Base-by-base conservation (phyloP, 1,140 invertebrate species). In the Dinothrombium tinctorium region DNA sequence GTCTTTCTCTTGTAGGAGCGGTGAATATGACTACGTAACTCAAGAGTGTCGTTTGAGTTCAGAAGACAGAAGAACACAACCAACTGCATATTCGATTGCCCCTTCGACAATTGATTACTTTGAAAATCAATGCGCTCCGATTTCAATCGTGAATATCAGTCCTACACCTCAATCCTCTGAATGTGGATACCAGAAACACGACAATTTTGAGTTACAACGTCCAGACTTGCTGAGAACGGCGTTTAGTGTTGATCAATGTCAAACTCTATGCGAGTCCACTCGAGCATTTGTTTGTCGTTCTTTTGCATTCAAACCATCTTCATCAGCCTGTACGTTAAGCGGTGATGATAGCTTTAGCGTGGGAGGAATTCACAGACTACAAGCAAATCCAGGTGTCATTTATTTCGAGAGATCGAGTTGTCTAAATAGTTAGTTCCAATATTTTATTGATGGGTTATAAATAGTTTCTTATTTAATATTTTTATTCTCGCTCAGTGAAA, bases 341-440 rank as follows among this genome's bases (percentile, higher is more conserved):
- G 44, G 45, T 2, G 52, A 53, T 31, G 51, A 53, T 33, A 45
- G 48, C 3, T 32, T 38, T 6, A 45, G 40, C 24, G 33, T 46
- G 3, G 31, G 36, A 4, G 51, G 52, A 22, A 25, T 38, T 15
- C 39, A 58, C 31, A 51, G 58, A 1, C 44, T 69, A 3, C 33
- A 55, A 1, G 41, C 49, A 3, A 37, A 42, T 25, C 42, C 53
- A 0, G 60, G 63, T 25, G 56, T 56, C 0, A 48, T 56, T 22
- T 69, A 66, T 47, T 59, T 54, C 39, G 65, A 69, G 49, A 54
- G 58, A 37, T 56, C 64, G 12, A 57, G 62, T 4, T 69, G 67
- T 45, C 47, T 69, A 1, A 59, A 69, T 45, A 43, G 45, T 44
- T 35, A 46, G 45, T 40, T 25, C 17, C 32, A 31, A 39, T 33